phyloP scores from a whole-genome alignment of 2,888 invertebrate genomes.

The Aphodius granarius region DNA sequence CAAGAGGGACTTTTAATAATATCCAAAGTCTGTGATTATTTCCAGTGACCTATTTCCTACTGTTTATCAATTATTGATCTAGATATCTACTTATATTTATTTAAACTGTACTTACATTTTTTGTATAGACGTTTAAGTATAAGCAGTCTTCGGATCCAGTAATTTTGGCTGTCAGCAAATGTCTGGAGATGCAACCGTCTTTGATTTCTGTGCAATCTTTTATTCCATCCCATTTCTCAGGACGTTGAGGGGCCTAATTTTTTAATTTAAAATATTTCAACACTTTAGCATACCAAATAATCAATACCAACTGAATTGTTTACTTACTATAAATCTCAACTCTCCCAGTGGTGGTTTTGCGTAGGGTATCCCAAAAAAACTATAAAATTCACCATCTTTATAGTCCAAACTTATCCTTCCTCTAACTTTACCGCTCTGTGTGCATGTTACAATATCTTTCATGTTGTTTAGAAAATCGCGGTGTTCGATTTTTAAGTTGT shows the following conservation, averaged over 20 bases:
- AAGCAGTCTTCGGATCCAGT: conserved; percentile 44
- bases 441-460: background rate
- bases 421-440: background rate
- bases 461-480: background rate
- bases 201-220: conserved; percentile 49
- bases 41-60: too few species aligned
- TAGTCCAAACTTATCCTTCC: background rate
- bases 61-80: too few species aligned
- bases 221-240: conserved; percentile 51
- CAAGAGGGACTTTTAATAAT: too few species aligned
- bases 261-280: background rate
- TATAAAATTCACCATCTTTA: background rate
- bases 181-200: conserved; percentile 34
- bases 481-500: background rate
- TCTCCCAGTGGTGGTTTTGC: background rate
- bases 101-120: conserved; percentile 28
- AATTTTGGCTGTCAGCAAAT: conserved; percentile 31
- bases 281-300: background rate
- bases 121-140: conserved; percentile 42
- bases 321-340: conserved; percentile 1
- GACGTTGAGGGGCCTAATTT: conserved; percentile 50
- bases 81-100: too few species aligned
- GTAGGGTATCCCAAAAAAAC: conserved; percentile 3
- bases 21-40: too few species aligned
- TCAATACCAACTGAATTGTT: background rate